Percentiles rank a stretch among this genome's conserved stretches.
These are phyloP conservation scores for Sternarchorhynchus goeldii DNA, from an alignment of 2,797 vertebrate species.

Conservation along the genomic window DNA sequence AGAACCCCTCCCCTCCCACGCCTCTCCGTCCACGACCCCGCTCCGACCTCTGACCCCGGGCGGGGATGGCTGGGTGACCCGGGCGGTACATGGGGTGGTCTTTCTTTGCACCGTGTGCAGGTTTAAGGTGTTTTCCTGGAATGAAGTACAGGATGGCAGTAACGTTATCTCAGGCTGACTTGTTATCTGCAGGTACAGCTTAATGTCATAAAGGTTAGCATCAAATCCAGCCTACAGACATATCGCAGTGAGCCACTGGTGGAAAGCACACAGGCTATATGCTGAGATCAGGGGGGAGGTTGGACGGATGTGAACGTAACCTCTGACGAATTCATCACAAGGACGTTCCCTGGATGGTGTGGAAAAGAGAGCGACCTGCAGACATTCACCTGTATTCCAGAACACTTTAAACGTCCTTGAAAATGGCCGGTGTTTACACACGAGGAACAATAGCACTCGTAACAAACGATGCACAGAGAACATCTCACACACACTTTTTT, in stretches of 20 bases:
- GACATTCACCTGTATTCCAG: slow-evolving; percentile 30
- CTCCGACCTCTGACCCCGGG: slow-evolving; percentile 25
- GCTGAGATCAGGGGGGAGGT: slow-evolving; percentile 39
- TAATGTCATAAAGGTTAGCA: background rate
- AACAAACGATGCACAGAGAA: background rate
- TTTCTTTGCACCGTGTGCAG: background rate
- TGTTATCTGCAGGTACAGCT: background rate
- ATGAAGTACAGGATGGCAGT: background rate
- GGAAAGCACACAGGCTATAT: slow-evolving; percentile 52
- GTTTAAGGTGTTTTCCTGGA: background rate
- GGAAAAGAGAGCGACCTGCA: slow-evolving; percentile 25
- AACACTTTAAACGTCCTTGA: background rate
- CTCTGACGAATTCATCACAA: slow-evolving; percentile 79
- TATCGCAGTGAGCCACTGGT: background rate
- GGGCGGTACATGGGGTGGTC: slow-evolving; percentile 43
- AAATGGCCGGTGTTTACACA: slow-evolving; percentile 1
- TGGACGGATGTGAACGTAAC: slow-evolving; percentile 82
- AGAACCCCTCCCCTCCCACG: slow-evolving; percentile 31
- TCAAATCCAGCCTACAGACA: slow-evolving; percentile 5
- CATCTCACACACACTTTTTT: background rate
- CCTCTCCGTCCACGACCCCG: slow-evolving; percentile 36
- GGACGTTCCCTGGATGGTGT: slow-evolving; percentile 83
- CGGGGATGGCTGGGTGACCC: slow-evolving; percentile 33
- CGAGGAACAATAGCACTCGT: background rate
- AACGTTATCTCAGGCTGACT: background rate